Base-by-base conservation (phyloP, 2,888 invertebrate species). In the Drosophila mayaguana region DNA sequence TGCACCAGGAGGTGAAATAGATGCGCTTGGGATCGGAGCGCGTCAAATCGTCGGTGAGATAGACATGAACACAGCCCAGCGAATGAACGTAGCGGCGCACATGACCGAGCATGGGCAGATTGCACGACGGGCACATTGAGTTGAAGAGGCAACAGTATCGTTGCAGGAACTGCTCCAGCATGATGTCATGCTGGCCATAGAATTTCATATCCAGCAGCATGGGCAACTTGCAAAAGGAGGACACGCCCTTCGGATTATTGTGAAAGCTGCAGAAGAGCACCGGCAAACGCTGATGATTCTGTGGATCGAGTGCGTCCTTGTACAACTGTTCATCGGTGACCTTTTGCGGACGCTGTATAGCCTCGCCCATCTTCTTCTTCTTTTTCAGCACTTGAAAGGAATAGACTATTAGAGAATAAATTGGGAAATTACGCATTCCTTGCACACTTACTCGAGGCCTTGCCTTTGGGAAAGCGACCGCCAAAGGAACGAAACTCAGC, bases 101-200 rank as follows among this genome's bases (percentile, higher is more conserved):
- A 91, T 98, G 98, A 61, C 97, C 96, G 81, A 97, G 94, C 96
- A 98, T 97, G 2, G 97, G 96, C 20, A 96, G 94, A 68, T 95
- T 96, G 92, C 98, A 98, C 12, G 94, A 94, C 69, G 94, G 94
- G 89, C 99, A 99, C 71, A 95, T 95, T 92, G 97, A 98, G 2
- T 88, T 85, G 9, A 95, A 94, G 66, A 97, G 96, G 92, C 98
- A 97, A 92, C 98, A 99, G 91, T 98, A 98, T 66, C 96, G 95
- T 91, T 98, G 97, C 50, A 99, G 94, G 91, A 99, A 99, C 74
- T 96, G 96, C 40, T 99, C 99, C 50, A 99, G 93, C 1, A 98
- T 97, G 83, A 99, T 98, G 92, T 99, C 99, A 91, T 98, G 97
- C 25, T 96, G 95, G 0, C 98, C 98, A 93, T 99, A 99, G 93